These are phyloP conservation scores for Miltochrista miniata DNA, from an alignment of 2,888 invertebrate genomes.

Conservation along the genomic window DNA sequence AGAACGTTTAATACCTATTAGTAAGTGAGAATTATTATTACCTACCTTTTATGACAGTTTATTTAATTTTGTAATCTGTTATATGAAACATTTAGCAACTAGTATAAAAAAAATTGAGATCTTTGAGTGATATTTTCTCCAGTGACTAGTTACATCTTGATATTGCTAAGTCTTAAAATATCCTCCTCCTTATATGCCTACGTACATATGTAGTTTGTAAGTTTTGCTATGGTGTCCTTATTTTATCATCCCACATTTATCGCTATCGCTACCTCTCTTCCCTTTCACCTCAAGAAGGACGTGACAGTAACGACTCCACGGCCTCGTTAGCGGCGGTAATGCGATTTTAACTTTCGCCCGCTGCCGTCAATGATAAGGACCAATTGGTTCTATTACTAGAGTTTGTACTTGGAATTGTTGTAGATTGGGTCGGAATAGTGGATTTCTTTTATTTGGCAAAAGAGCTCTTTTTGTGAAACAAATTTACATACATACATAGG, in stretches of 20 bases:
- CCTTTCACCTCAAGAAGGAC: slow-evolving; percentile 23
- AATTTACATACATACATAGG: too few relatives aligned
- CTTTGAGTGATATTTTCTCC: too few relatives aligned
- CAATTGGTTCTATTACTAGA: slow-evolving; percentile 56
- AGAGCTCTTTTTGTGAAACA: not conserved
- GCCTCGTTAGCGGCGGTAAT: slow-evolving; percentile 63
- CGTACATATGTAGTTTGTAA: too few relatives aligned
- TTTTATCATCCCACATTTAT: not conserved
- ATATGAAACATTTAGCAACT: too few relatives aligned
- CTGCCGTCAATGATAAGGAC: slow-evolving; percentile 53
- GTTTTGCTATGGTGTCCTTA: not conserved
- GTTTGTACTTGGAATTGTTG: slow-evolving; percentile 54
- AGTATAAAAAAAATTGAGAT: too few relatives aligned
- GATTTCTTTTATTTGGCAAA: slow-evolving; percentile 30
- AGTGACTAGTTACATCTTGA: too few relatives aligned
- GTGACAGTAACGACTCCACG: slow-evolving; percentile 45
- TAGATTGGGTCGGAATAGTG: slow-evolving; percentile 27
- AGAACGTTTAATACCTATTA: too few relatives aligned
- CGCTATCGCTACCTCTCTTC: slow-evolving; percentile 10
- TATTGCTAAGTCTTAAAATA: too few relatives aligned
- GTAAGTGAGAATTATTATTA: too few relatives aligned
- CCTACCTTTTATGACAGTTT: too few relatives aligned
- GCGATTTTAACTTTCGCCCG: slow-evolving; percentile 57
- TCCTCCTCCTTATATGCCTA: too few relatives aligned
- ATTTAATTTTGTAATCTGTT: too few relatives aligned